Base-by-base conservation (phyloP, 2,888 invertebrate genomes). In the Dolichomitus sp. region DNA sequence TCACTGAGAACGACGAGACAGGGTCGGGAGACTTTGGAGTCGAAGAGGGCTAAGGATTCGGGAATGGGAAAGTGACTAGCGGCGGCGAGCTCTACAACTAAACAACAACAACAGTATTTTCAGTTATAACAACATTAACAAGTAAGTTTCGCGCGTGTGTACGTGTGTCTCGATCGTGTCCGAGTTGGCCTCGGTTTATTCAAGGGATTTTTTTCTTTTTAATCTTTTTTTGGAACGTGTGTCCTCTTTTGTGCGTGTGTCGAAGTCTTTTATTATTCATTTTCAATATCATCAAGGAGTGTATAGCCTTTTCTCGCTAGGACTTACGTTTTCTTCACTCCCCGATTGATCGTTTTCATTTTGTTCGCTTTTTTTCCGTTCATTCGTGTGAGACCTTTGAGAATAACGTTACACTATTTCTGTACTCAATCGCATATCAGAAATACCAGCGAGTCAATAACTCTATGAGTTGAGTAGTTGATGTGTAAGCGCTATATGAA, bases 101-200 rank as follows among this genome's bases (percentile, higher is more conserved):
- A 93, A 93, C 93, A 93, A 93, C 93, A 93, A 93, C 93, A 93
- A 93, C 93, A 93, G 93, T 93, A 93, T 93, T 93, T 92, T 93
- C 92, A 93, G 93, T 91, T 93, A 93, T 93, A 93, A 93, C 93
- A 93, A 93, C 92, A 93, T 93, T 92, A 93, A 93, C 93, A 93
- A 93, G 93, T 93, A 93, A 93, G 92, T 92, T 92, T 85, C 82
- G 84, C 85, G 85, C 81, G 85, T 85, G 86, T 88, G 84, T 86
- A 81, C 80, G 85, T 86, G 83, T 84, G 77, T 84, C 81, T 86
- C 81, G 84, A 74, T 68, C 68, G 65, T 80, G 57, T 81, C 81
- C 82, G 80, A 77, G 84, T 78, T 81, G 79, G 84, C 72, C 75
- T 81, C 73, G 79, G 50, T 40, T 72, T 66, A 50, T 48, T 74